Percentiles rank a stretch among this genome's conserved stretches.
These are phyloP conservation scores for Allobates femoralis DNA, from an alignment of 2,797 vertebrate genomes.

Conservation along the genomic window DNA sequence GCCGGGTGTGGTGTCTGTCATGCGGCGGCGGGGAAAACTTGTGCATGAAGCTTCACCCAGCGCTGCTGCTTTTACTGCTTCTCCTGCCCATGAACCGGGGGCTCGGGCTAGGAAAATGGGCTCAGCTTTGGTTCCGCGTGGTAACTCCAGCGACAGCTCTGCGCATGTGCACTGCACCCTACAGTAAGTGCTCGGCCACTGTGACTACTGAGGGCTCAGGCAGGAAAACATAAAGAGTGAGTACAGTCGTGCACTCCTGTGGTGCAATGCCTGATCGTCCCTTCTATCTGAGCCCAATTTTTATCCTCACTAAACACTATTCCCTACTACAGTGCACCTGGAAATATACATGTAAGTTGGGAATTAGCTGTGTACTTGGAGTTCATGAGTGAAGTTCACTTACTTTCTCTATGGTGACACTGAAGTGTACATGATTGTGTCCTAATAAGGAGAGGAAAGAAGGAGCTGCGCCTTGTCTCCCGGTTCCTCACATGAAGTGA, in stretches of 20 bases:
- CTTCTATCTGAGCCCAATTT: not conserved
- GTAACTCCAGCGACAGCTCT: not conserved
- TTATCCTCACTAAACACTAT: too few relatives aligned
- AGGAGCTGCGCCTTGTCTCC: conserved; percentile 36
- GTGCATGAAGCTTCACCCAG: conserved; percentile 10
- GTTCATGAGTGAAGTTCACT: not conserved
- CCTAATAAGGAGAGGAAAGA: conserved; percentile 61
- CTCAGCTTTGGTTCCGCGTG: not conserved
- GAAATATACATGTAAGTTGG: not conserved
- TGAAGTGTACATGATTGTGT: conserved; percentile 34
- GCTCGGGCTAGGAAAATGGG: not conserved
- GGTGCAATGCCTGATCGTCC: not conserved
- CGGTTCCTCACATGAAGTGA: conserved; percentile 14
- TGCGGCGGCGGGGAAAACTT: conserved; percentile 42
- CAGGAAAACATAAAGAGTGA: not conserved
- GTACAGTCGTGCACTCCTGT: not conserved
- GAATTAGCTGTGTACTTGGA: not conserved
- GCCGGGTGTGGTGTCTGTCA: not conserved
- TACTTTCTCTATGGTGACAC: conserved; percentile 19
- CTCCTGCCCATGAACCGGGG: not conserved
- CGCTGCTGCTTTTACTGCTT: not conserved
- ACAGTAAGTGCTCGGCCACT: conserved; percentile 55
- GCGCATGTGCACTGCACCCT: conserved; percentile 46
- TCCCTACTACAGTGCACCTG: not conserved
- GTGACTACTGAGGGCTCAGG: conserved; percentile 24